Percentiles rank a stretch among this genome's conserved stretches.
Conservation (phyloP, 2,113 vertebrate species). For the Antigone vipio region DNA sequence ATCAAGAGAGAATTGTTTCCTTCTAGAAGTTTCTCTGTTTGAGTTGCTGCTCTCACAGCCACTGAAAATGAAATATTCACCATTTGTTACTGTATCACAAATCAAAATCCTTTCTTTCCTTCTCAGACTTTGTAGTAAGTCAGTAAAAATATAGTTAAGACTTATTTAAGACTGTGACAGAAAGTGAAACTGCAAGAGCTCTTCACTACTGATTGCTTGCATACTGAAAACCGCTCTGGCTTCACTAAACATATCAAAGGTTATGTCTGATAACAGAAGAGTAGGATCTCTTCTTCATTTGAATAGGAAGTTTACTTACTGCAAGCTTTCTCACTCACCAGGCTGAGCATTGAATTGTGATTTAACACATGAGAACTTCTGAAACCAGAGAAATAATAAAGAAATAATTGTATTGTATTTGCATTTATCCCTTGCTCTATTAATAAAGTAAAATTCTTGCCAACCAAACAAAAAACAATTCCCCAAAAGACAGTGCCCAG, state of each 20-base stretch:
- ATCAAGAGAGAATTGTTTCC: not conserved
- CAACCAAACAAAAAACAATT: not conserved
- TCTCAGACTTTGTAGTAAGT: constrained; percentile 16
- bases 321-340: not conserved
- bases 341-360: not conserved
- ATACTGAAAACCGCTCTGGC: not conserved
- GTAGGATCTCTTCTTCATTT: not conserved
- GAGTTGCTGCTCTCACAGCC: constrained; percentile 4
- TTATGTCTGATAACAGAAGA: not conserved
- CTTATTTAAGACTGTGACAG: not conserved
- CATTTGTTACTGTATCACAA: not conserved
- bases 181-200: not conserved
- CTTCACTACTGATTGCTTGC: not conserved
- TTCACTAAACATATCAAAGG: not conserved
- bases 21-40: not conserved
- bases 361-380: not conserved
- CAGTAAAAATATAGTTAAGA: not conserved
- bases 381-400: not conserved
- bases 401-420: not conserved
- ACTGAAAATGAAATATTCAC: constrained; percentile 7
- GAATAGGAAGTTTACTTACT: not conserved
- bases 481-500: not conserved
- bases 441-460: not conserved
- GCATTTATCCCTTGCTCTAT: not conserved
- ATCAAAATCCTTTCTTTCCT: not conserved